These are phyloP conservation scores for Trachelus stipa DNA, from an alignment of 2,888 invertebrate species.

Conservation along the genomic window DNA sequence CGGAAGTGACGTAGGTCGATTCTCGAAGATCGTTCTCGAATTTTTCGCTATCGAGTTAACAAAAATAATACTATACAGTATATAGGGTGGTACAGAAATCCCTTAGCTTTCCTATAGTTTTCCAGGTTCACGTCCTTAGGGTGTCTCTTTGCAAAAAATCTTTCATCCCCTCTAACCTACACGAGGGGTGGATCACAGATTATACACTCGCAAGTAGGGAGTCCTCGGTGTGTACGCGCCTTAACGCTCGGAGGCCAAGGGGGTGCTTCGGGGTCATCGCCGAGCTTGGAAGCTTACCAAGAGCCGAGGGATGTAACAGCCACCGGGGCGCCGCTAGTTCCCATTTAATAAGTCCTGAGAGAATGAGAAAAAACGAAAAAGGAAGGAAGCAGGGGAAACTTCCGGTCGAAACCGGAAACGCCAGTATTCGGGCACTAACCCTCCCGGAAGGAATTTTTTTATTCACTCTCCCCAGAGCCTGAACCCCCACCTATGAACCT, in stretches of 20 bases:
- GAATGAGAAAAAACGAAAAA: neutral
- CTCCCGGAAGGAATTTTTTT: neutral
- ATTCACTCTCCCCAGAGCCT: neutral
- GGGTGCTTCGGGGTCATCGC: slow-evolving; percentile 9
- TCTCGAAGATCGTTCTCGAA: too few relatives aligned
- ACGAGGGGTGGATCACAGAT: neutral
- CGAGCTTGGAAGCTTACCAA: slow-evolving; percentile 51
- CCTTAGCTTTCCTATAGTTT: neutral
- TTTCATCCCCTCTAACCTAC: neutral
- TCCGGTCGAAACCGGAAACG: neutral
- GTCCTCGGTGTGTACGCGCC: slow-evolving; percentile 23
- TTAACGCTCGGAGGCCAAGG: slow-evolving; percentile 42
- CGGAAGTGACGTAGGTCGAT: too few relatives aligned
- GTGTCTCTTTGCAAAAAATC: neutral
- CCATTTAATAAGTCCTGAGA: slow-evolving; percentile 26
- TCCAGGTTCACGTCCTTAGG: neutral
- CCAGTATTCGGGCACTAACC: neutral
- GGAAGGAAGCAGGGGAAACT: neutral
- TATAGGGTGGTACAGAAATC: neutral
- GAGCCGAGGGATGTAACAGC: slow-evolving; percentile 36
- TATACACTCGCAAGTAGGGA: neutral
- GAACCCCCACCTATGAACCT: neutral
- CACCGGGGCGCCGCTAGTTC: slow-evolving; percentile 46
- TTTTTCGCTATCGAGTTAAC: too few relatives aligned
- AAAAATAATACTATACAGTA: neutral